Evolutionary conservation across 2,888 invertebrate genomes (phyloP).

Genomic region (Rhagophthalmus giganteus): DNA sequence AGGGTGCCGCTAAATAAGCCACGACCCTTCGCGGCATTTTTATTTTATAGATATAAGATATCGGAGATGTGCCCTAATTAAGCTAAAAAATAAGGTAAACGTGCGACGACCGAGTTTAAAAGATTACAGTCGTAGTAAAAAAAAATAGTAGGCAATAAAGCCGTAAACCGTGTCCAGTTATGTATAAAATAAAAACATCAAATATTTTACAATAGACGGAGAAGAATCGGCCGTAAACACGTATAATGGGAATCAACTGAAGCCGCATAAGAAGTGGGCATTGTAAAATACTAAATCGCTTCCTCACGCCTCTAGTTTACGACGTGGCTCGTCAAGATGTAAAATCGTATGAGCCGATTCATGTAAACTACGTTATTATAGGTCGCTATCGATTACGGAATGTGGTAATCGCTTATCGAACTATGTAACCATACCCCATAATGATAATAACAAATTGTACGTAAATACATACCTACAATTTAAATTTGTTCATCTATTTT

Average conservation of each 20-base stretch:
- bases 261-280: slow-evolving; percentile 33
- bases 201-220: slow-evolving; percentile 26
- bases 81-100: too few relatives aligned
- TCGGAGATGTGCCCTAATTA: too few relatives aligned
- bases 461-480: too few relatives aligned
- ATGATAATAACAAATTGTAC: too few relatives aligned
- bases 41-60: too few relatives aligned
- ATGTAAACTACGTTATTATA: slow-evolving; percentile 43
- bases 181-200: slow-evolving; percentile 26
- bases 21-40: too few relatives aligned
- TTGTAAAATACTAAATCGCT: slow-evolving; percentile 35
- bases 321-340: slow-evolving; percentile 37
- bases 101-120: too few relatives aligned
- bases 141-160: slow-evolving; percentile 12
- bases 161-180: slow-evolving; percentile 19
- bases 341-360: slow-evolving; percentile 37
- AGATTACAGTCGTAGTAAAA: slow-evolving; percentile 1
- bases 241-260: slow-evolving; percentile 30
- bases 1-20: too few relatives aligned
- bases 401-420: slow-evolving; percentile 42
- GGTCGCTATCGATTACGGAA: slow-evolving; percentile 43
- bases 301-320: slow-evolving; percentile 35
- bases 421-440: too few relatives aligned
- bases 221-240: slow-evolving; percentile 34
- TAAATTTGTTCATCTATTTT: too few relatives aligned